phyloP scores from a whole-genome alignment of 2,888 invertebrate species.

The Crossocerus cetratus region DNA sequence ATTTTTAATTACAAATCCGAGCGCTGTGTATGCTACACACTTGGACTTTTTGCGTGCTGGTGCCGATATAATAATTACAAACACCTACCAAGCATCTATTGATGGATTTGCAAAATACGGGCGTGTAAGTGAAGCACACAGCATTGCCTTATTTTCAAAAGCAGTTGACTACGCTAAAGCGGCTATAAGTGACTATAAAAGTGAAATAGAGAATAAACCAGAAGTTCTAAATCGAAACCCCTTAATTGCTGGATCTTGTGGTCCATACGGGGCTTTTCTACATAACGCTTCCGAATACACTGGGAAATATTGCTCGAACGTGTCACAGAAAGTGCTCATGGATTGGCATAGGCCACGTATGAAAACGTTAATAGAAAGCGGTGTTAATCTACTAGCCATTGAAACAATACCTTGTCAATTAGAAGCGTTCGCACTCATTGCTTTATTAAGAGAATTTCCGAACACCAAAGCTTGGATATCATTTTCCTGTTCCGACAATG shows the following conservation, averaged over 20 bases:
- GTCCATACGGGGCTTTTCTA: constrained; percentile 94
- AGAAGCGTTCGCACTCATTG: constrained; percentile 90
- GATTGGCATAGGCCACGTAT: constrained; percentile 93
- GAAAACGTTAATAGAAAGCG: constrained; percentile 86
- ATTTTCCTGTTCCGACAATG: constrained; percentile 88
- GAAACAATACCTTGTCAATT: constrained; percentile 93
- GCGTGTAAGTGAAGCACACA: constrained; percentile 83
- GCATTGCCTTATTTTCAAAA: constrained; percentile 75
- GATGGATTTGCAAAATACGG: constrained; percentile 85
- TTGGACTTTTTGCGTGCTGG: constrained; percentile 91
- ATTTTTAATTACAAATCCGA: constrained; percentile 87
- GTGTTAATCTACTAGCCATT: constrained; percentile 90
- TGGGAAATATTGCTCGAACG: constrained; percentile 87
- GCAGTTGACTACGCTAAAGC: constrained; percentile 82
- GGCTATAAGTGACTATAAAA: constrained; percentile 80
- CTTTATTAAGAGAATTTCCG: constrained; percentile 89
- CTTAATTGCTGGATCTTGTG: constrained; percentile 92
- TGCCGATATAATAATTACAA: constrained; percentile 84
- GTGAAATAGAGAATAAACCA: constrained; percentile 48
- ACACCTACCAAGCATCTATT: constrained; percentile 75
- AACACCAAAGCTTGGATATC: constrained; percentile 89
- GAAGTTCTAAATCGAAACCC: constrained; percentile 75
- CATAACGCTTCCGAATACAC: constrained; percentile 96
- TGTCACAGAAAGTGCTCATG: constrained; percentile 82
- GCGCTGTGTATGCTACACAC: constrained; percentile 88